These are phyloP conservation scores for Halictus rubicundus DNA, from an alignment of 1,140 invertebrate species.

Conservation along the genomic window DNA sequence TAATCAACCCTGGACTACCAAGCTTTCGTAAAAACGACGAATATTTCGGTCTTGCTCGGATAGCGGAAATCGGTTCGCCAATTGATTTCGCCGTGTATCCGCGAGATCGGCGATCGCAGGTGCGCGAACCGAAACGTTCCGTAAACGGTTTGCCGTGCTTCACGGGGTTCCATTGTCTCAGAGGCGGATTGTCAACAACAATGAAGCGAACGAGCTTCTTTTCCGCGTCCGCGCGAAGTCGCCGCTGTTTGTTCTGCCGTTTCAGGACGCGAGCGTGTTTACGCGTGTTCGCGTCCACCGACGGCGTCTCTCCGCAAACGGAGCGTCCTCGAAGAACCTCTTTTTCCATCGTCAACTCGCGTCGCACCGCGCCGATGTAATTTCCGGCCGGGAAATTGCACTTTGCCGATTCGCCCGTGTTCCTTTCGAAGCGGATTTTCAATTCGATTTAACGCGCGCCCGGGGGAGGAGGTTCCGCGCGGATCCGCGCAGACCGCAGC, in stretches of 20 bases:
- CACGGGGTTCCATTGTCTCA: too few relatives aligned
- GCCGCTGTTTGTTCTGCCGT: background rate
- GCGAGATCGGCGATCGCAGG: too few relatives aligned
- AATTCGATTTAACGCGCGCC: background rate
- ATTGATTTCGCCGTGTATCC: too few relatives aligned
- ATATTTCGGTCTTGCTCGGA: too few relatives aligned
- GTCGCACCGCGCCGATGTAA: background rate
- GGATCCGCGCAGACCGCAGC: background rate
- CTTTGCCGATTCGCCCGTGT: background rate
- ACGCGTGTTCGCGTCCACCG: background rate
- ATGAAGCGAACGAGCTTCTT: background rate
- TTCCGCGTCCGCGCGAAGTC: background rate
- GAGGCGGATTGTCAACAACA: background rate
- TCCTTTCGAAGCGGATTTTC: conserved; percentile 5
- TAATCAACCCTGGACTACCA: too few relatives aligned
- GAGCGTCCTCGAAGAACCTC: background rate
- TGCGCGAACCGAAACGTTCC: too few relatives aligned
- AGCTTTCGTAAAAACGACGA: too few relatives aligned
- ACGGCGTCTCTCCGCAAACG: background rate
- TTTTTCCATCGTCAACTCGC: background rate
- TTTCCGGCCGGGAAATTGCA: conserved; percentile 1
- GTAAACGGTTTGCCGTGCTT: too few relatives aligned
- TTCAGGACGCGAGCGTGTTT: background rate
- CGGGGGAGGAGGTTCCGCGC: background rate
- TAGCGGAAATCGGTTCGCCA: too few relatives aligned